Base-by-base conservation (phyloP, 2,113 vertebrate genomes). In the Paraplagusia blochii region DNA sequence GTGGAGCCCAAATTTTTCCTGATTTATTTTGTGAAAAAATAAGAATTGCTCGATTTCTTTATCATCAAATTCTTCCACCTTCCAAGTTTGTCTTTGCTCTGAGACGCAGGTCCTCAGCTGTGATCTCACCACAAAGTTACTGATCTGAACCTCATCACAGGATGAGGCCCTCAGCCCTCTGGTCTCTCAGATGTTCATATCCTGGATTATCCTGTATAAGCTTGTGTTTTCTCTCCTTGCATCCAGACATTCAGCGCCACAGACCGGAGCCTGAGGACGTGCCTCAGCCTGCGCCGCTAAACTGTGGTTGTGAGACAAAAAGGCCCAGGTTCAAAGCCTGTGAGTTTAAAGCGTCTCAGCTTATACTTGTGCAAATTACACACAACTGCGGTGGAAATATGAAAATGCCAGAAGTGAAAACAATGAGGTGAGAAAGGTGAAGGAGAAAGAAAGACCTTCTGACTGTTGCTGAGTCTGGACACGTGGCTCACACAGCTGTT, bases 111-210 rank as follows among this genome's bases (percentile, higher is more conserved):
- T 49, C 58, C 47, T 55, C 47, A 53, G 66, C 50, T 71, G 67
- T 40, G 54, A 75, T 67, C 61, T 62, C 33, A 60, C 69, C 29
- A 9, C 61, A 54, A 65, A 55, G 72, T 81, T 64, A 45, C 36
- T 60, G 74, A 36, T 39, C 58, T 36, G 58, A 69, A 52, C 60
- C 48, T 14, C 49, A 65, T 69, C 69, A 47, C 57, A 58, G 60
- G 63, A 84, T 40, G 59, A 8, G 22, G 5, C 43, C 38, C 38
- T 1, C 38, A 22, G 55, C 65, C 44, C n/a, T n/a, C 46, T 35
- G 53, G 47, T 56, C 58, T 70, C 46, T 40, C 29, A 52, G 57
- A 56, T 44, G 58, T 72, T 87, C 71, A 83, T 85, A 86, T 83
- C 83, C 80, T 83, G 75, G 49, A 82, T 72, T 66, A 79, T 53